These are phyloP conservation scores for Cliona cf. orientalis DNA, from an alignment of 37 sponge, comb jelly and placozoan genomes.

Conservation along the genomic window DNA sequence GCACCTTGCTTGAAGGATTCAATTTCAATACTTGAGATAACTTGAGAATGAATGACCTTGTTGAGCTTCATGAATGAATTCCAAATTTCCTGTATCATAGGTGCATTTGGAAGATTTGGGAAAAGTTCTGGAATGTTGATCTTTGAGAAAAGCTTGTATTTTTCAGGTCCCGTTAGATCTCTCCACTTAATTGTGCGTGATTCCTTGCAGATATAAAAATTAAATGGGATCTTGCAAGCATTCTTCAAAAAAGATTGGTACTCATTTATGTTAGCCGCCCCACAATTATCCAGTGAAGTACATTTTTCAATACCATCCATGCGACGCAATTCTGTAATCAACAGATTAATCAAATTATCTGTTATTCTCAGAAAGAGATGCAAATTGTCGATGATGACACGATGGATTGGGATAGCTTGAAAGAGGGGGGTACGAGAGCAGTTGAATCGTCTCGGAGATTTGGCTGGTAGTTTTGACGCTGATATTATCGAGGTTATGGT, in stretches of 20 bases:
- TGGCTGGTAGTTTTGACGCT: neutral
- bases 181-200: neutral
- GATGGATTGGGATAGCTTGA: conserved; percentile 2
- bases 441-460: neutral
- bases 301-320: neutral
- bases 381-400: conserved; percentile 2
- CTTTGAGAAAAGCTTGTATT: conserved; percentile 2
- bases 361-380: conserved; percentile 17
- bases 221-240: conserved; percentile 15
- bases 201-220: conserved; percentile 4
- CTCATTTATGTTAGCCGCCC: neutral
- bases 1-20: too few species aligned
- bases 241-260: neutral
- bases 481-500: neutral
- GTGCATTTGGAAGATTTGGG: neutral
- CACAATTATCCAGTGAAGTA: neutral
- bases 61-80: neutral
- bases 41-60: too few species aligned
- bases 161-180: conserved; percentile 32
- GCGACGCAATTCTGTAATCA: neutral
- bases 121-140: conserved; percentile 29
- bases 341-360: conserved; percentile 20
- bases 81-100: neutral
- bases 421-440: neutral
- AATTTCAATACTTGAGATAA: too few species aligned